Percentiles rank a stretch among this genome's conserved stretches.
Conservation (phyloP, 2,888 invertebrate genomes). For the Metellina segmentata region DNA sequence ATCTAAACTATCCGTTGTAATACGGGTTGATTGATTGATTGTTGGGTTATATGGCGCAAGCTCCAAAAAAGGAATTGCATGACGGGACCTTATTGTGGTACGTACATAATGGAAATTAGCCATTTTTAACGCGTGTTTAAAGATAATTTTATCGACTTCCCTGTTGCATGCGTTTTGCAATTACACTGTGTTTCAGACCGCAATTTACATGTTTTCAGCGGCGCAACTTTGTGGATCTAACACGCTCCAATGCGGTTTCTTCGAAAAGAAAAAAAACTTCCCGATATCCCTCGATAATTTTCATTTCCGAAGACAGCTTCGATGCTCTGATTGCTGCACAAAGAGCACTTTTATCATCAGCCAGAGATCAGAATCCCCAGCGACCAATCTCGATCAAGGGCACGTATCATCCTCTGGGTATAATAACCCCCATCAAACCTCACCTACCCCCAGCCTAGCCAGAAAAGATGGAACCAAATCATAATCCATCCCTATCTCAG, state of each 20-base stretch:
- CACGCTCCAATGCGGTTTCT: background rate
- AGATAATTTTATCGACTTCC: background rate
- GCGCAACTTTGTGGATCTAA: background rate
- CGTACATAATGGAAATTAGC: too few species aligned
- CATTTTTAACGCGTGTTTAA: background rate
- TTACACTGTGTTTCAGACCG: background rate
- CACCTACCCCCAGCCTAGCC: background rate
- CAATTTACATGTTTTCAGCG: background rate
- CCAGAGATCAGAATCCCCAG: slow-evolving; percentile 14
- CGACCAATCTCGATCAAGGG: slow-evolving; percentile 25
- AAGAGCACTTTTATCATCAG: slow-evolving; percentile 32
- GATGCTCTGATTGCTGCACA: background rate
- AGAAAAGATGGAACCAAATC: slow-evolving; percentile 51
- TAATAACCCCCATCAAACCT: slow-evolving; percentile 13
- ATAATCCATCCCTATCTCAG: slow-evolving; percentile 51
- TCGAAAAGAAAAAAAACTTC: background rate
- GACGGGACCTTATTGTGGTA: too few species aligned
- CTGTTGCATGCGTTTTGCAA: background rate
- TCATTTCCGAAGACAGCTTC: background rate
- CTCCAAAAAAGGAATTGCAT: too few species aligned
- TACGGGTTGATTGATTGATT: too few species aligned
- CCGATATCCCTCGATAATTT: background rate
- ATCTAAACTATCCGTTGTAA: too few species aligned
- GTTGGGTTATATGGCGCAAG: too few species aligned
- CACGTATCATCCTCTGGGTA: slow-evolving; percentile 48